A percentile compares a stretch with the other conserved stretches of the same genome.
Evolutionary conservation across 2,797 vertebrate genomes (phyloP).

Genomic region (Silurus aristotelis): DNA sequence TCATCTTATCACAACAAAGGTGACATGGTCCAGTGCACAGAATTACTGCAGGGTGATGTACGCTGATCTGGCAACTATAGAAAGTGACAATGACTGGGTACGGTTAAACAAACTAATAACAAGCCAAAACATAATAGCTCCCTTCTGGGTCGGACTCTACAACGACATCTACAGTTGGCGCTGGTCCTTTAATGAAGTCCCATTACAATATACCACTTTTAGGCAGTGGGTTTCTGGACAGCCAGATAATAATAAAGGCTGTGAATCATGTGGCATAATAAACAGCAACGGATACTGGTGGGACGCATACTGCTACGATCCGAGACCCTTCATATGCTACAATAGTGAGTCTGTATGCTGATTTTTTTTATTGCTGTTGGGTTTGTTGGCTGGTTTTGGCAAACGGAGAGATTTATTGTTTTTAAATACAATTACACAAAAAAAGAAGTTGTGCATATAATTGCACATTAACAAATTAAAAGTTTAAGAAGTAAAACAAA

Average conservation of each 20-base stretch:
- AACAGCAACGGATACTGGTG: fast-evolving
- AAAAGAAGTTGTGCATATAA: too few species aligned
- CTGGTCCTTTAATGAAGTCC: slow-evolving; percentile 23
- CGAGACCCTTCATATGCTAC: neutral
- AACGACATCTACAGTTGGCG: slow-evolving; percentile 26
- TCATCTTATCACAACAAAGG: neutral
- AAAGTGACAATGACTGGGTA: slow-evolving; percentile 11
- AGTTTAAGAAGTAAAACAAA: too few species aligned
- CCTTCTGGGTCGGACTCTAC: slow-evolving; percentile 30
- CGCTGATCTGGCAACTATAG: slow-evolving; percentile 10
- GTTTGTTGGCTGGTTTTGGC: too few species aligned
- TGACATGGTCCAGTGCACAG: neutral
- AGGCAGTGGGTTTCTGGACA: neutral
- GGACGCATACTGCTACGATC: neutral
- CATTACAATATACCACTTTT: neutral
- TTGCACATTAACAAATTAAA: too few species aligned
- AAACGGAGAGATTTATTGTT: too few species aligned
- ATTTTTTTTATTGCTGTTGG: too few species aligned
- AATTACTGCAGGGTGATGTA: slow-evolving; percentile 25
- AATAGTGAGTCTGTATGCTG: slow-evolving; percentile 13
- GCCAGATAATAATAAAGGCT: neutral
- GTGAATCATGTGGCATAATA: neutral
- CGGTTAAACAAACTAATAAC: neutral
- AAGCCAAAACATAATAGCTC: neutral
- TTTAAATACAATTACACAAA: too few species aligned